Percentiles rank a stretch among this genome's conserved stretches.
Conservation (phyloP, 2,888 invertebrate genomes). For the Ormyrus labotus region DNA sequence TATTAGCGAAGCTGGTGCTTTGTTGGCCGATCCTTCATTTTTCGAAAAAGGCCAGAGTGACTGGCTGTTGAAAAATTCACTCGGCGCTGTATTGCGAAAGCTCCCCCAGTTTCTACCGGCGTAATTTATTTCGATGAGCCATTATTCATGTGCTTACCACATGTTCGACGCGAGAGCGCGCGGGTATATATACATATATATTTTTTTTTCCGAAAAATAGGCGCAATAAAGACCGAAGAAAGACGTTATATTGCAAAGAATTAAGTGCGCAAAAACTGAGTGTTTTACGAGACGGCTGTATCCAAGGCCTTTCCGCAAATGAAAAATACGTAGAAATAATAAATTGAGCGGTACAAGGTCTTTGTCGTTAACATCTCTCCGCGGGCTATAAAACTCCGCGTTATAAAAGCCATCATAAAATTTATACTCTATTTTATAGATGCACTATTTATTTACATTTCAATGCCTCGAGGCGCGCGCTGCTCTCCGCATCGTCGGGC, state of each 20-base stretch:
- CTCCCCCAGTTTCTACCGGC: too few species aligned
- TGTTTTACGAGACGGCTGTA: constrained; percentile 39
- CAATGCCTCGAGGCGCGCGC: constrained; percentile 4
- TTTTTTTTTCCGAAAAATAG: constrained; percentile 9
- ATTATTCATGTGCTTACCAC: too few species aligned
- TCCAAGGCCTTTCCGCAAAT: constrained; percentile 55
- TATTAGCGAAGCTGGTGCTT: too few species aligned
- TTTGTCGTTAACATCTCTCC: constrained; percentile 52
- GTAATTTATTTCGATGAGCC: too few species aligned
- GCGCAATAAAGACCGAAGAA: constrained; percentile 35
- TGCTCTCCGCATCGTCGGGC: not conserved
- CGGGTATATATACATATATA: too few species aligned
- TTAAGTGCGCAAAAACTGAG: constrained; percentile 48
- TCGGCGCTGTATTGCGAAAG: too few species aligned
- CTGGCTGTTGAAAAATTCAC: too few species aligned
- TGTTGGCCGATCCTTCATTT: too few species aligned
- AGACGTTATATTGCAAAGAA: constrained; percentile 39
- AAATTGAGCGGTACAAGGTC: constrained; percentile 54
- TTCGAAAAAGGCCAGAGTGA: too few species aligned
- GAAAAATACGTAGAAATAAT: constrained; percentile 56
- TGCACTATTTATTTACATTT: constrained; percentile 51
- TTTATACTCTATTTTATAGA: constrained; percentile 54
- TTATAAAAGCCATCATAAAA: constrained; percentile 53
- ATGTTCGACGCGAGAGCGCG: too few species aligned
- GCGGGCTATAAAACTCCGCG: constrained; percentile 38